Base-by-base conservation (phyloP, 2,797 vertebrate genomes). In the Sphenopsis melanotis region DNA sequence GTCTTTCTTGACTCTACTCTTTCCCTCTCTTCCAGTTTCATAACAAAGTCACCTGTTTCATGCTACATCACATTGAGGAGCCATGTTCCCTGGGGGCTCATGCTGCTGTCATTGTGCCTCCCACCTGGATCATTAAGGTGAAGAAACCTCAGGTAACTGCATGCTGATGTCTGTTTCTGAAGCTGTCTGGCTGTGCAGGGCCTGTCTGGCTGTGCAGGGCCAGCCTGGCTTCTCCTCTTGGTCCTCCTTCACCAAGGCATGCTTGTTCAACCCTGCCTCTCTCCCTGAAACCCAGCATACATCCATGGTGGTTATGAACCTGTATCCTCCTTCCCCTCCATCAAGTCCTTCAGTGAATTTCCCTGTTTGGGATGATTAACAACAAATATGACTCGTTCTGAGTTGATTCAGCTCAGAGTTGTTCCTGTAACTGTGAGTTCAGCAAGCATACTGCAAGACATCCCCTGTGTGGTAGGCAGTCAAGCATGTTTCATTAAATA, bases 91-190 rank as follows among this genome's bases (percentile, higher is more conserved):
- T 99, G 92, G 99, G 99, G 83, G 99, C 99, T 74, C 99, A 99
- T 3, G 99, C 99, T 11, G 99, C 99, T 85, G 99, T 99, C 81
- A 99, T 99, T 86, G 98, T 99, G 56, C 99, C 99, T 3, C 99
- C 99, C 24, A 99, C 99, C 53, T 99, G 99, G 99, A 99, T 99
- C 98, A 99, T 99, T 98, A 99, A 99, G 99, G 99, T 99, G 98
- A 99, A 99, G 98, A 99, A 99, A 98, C 98, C 99, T 98, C 99
- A 99, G 99, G 99, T 99, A 98, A 98, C 98, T 98, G 97, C 97
- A 94, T 97, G 97, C 96, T 95, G 87, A 91, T 91, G 96, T 97
- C 89, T 97, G 97, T 97, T 96, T 95, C 83, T 92, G 95, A 91
- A 95, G 96, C 95, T 94, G 90, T 83, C 41, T 92, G 91, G 94